Percentiles rank a stretch among this genome's conserved stretches.
Evolutionary conservation across 2,113 vertebrate genomes (phyloP).

Genomic region (Canis aureus): DNA sequence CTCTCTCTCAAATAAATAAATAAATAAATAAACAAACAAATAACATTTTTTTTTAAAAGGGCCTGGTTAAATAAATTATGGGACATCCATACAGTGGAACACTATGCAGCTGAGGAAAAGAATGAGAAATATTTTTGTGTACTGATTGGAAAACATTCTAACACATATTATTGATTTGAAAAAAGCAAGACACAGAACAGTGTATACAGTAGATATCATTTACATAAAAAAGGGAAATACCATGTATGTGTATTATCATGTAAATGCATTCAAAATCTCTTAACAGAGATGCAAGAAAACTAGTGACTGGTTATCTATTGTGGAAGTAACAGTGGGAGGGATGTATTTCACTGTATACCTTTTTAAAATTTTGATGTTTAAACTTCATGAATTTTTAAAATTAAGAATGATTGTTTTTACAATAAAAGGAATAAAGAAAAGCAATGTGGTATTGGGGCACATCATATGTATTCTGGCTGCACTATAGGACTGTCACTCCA

Average conservation of each 20-base stretch:
- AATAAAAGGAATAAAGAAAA: not conserved
- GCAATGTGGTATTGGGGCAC: not conserved
- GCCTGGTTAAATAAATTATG: not conserved
- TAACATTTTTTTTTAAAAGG: no score
- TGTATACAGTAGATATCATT: not conserved
- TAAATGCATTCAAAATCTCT: not conserved
- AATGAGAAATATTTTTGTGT: not conserved
- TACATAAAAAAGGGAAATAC: not conserved
- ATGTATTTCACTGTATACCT: not conserved
- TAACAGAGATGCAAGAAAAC: not conserved
- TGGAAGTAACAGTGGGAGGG: not conserved
- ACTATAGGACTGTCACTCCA: not conserved
- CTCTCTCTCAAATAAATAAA: no score
- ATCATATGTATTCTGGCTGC: not conserved
- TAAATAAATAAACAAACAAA: no score
- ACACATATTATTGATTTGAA: not conserved
- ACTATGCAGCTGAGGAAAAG: not conserved
- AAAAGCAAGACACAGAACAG: not conserved
- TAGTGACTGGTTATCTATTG: not conserved
- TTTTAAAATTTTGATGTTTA: conserved; percentile 3
- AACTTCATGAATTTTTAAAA: not conserved
- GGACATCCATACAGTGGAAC: not conserved
- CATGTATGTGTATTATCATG: not conserved
- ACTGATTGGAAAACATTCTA: not conserved
- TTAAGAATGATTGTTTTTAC: not conserved